phyloP scores from a whole-genome alignment of 2,113 vertebrate genomes.

The mouse (Mus musculus) region DNA sequence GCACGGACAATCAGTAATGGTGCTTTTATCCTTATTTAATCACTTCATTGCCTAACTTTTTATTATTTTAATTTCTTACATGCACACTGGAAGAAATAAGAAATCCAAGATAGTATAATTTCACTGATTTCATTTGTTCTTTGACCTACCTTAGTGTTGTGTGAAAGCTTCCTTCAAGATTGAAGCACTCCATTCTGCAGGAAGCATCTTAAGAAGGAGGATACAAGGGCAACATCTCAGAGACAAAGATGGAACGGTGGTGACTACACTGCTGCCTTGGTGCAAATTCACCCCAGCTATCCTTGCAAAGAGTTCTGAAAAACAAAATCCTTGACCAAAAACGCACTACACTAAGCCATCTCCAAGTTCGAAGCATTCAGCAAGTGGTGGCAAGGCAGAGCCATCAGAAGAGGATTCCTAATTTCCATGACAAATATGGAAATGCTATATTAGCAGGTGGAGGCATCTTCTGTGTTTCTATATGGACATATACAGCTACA shows the following conservation, averaged over 20 bases:
- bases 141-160: not conserved
- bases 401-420: too few relatives aligned
- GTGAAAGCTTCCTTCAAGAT: not conserved
- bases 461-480: too few relatives aligned
- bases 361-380: too few relatives aligned
- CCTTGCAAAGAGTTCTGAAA: conserved; percentile 88
- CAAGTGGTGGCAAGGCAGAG: too few relatives aligned
- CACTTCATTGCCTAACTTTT: conserved; percentile 33
- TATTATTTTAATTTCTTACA: conserved; percentile 61
- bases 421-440: too few relatives aligned
- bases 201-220: not conserved
- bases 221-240: conserved; percentile 87
- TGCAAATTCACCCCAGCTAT: conserved; percentile 52
- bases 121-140: conserved; percentile 13
- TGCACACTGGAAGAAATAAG: not conserved
- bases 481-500: too few relatives aligned
- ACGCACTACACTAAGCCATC: too few relatives aligned
- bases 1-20: too few relatives aligned
- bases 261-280: accelerated
- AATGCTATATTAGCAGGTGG: too few relatives aligned
- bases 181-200: not conserved
- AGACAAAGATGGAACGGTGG: accelerated
- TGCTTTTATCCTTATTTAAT: conserved; percentile 15
- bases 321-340: conserved; percentile 86
- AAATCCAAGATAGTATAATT: conserved; percentile 47